Base-by-base conservation (phyloP, 2,113 vertebrate species). In the Entosphenus tridentatus region DNA sequence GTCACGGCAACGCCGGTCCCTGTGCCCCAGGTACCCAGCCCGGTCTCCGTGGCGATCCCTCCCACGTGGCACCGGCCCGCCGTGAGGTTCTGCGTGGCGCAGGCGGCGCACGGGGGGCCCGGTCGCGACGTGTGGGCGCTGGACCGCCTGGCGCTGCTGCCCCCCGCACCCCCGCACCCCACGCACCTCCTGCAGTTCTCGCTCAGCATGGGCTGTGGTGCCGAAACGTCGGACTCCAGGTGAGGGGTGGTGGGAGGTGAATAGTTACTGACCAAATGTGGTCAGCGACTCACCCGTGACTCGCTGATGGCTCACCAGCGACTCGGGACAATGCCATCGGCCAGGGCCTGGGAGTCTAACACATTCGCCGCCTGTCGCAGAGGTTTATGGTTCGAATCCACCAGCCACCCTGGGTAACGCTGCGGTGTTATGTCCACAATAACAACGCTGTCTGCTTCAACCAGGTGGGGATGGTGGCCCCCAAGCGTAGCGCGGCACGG, bases 161-260 rank as follows among this genome's bases (percentile, higher is more conserved):
- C 90, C 0, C 83, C 90, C 71, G 80, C 95, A 3, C 86, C 90
- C 70, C 80, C 83, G 57, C 82, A 84, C 0, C 81, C 84, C 77
- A 91, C 92, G 11, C 92, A 98, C 70, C 83, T 95, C 77, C 85
- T 85, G 72, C 89, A 98, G 72, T 98, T 98, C 79, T 96, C 92
- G 72, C 86, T 98, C 78, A 95, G 95, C 77, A 78, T 98, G 62
- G 93, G 93, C 68, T 98, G 93, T 76, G 93, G 92, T 74, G 90
- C 88, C 14, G 86, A 90, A 68, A 89, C 95, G 70, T 87, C 87
- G 62, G 86, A 86, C 69, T 96, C 95, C 85, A 98, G 93, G 92
- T 98, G 83, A 39, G 39, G 39, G 6, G 39, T 39, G 39, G 39
- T 39, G 39, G 39, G 39, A 39, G 5, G 39, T 39, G 39, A 39